Evolutionary conservation across 2,888 invertebrate species (phyloP), one percentile per base, ranked within the genome.

Genomic region (Cyaniris semiargus): DNA sequence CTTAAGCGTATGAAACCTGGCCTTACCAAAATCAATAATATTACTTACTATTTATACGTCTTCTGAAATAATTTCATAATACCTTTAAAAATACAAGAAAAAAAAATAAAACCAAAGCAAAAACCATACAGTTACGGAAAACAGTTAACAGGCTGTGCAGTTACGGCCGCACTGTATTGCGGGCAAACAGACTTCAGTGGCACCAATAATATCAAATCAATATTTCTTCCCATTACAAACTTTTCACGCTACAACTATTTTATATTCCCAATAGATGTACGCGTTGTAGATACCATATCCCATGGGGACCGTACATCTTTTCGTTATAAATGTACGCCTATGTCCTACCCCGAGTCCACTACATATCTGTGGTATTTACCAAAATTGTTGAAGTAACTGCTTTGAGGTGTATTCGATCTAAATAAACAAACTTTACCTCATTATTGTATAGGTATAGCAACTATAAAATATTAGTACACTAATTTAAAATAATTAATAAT

Each of bases 121-220:
- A 10, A 66, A 66, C 66, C 27, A 31, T 66, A 27, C 27, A 27
- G 27, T 15, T 27, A 71, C 38, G n/a, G 10, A n/a, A 38, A 23
- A 21, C 53, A 74, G 18, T 48, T 74, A 74, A 71, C 34, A 21
- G 34, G 71, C 71, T 38, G 3, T 71, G 38, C 71, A 71, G 71
- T 21, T 38, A 53, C 23, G 53, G 53, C 18, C 27, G 27, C 44
- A 2, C 15, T 74, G 48, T 74, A 15, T 74, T 74, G 27, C 23
- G 48, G 74, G 48, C 15, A 3, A 72, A 48, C 74, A 27, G 53
- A 23, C 74, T 15, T 44, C 53, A 74, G 18, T 74, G 74, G 53
- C 53, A 74, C 53, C 72, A 38, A 38, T 72, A 48, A 44, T 53
- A 53, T 74, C 27, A 21, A 18, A 27, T 74, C 74, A 53, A 74